A percentile compares a stretch with the other conserved stretches of the same genome.
phyloP scores from a whole-genome alignment of 2,888 invertebrate species.

The Lochmaea crataegi region DNA sequence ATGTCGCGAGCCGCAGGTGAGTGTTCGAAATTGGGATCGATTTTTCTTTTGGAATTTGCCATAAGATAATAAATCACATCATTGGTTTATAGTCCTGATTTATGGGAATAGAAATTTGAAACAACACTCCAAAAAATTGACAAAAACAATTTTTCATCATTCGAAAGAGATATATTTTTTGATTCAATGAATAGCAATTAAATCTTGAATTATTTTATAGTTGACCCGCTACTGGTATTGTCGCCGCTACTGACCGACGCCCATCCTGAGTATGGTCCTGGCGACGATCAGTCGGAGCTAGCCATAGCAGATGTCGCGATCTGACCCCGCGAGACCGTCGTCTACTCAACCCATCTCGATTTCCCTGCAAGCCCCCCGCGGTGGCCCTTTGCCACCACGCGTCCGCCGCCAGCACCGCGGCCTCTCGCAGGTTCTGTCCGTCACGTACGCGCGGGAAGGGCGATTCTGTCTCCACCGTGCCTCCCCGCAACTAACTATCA shows the following conservation, averaged over 20 bases:
- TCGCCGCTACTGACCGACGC: conserved; percentile 17
- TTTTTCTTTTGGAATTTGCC: too few relatives aligned
- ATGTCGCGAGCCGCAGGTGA: too few relatives aligned
- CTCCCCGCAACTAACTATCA: conserved; percentile 37
- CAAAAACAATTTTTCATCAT: not conserved
- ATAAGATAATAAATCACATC: too few relatives aligned
- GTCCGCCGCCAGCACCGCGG: conserved; percentile 16
- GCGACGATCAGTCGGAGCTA: conserved; percentile 50
- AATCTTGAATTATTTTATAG: not conserved
- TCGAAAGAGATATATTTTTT: too few relatives aligned
- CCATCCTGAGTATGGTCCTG: conserved; percentile 30
- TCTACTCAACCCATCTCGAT: conserved; percentile 21
- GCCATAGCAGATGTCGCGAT: conserved; percentile 47
- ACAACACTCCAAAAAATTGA: too few relatives aligned
- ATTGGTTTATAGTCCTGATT: too few relatives aligned
- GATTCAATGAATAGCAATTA: too few relatives aligned
- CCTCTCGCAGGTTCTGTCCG: conserved; percentile 47
- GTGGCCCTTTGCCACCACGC: conserved; percentile 11
- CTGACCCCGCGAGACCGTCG: conserved; percentile 42
- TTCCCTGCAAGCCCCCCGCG: conserved; percentile 21
- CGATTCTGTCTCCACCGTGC: conserved; percentile 34
- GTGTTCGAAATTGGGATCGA: too few relatives aligned
- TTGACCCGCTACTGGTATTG: not conserved
- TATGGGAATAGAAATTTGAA: too few relatives aligned
- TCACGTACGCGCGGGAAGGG: conserved; percentile 47